Evolutionary conservation across 2,113 vertebrate genomes (phyloP).

Genomic region (Cyanoderma ruficeps): DNA sequence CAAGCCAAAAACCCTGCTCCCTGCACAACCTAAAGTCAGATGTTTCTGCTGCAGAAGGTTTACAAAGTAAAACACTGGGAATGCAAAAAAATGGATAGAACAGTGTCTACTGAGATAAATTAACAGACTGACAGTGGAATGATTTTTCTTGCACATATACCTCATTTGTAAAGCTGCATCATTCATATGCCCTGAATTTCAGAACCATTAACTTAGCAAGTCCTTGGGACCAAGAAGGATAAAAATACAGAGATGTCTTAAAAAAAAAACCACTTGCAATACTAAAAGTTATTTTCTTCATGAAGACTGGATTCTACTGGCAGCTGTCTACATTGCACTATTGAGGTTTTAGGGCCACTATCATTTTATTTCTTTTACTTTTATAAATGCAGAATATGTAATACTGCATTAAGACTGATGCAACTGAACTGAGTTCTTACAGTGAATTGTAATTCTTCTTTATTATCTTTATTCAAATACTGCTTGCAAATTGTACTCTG

Average conservation of each 20-base stretch:
- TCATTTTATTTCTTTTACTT: not conserved
- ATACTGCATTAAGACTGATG: not conserved
- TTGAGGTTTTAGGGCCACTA: not conserved
- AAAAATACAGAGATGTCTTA: not conserved
- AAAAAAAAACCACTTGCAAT: not conserved
- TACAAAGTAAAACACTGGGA: not conserved
- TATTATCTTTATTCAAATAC: constrained; percentile 26
- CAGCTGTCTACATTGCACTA: not conserved
- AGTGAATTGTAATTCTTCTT: constrained; percentile 2
- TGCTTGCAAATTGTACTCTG: not conserved
- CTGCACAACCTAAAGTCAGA: not conserved
- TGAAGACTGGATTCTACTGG: not conserved
- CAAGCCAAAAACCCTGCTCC: not conserved
- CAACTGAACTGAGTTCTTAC: not conserved
- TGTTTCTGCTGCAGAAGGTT: not conserved
- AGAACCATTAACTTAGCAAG: not conserved
- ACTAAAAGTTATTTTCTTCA: not conserved
- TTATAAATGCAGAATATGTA: not conserved
- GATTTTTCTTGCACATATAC: not conserved
- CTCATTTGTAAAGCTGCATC: not conserved
- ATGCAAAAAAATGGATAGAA: not conserved
- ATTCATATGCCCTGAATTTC: not conserved
- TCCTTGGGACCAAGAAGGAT: not conserved
- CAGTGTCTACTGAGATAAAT: not conserved
- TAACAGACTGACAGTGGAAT: not conserved